Base-by-base conservation (phyloP, 2,888 invertebrate genomes). In the Meiosimyza platycephala region DNA sequence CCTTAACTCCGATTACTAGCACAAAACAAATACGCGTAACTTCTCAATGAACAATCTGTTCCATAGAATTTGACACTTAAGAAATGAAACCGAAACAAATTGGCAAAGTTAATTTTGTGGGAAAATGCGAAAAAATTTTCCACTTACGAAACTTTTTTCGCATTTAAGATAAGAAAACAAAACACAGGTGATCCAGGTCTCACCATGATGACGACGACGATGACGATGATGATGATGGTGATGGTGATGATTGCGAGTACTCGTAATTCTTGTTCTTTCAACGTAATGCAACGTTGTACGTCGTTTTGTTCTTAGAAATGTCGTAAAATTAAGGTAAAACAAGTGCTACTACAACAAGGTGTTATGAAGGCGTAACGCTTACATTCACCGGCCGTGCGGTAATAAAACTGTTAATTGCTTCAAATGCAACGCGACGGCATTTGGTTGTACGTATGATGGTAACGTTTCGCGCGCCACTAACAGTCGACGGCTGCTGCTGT, bases 241-340 rank as follows among this genome's bases (percentile, higher is more conserved):
- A 40, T 40, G 40, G 9, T 40, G 40, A 40, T 40, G 40, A 40
- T 40, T 40, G 40, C 40, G 4, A 40, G 40, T 40, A 40, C 40
- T 40, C 40, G 40, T 40, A 40, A 40, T 40, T 40, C 40, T 40
- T 40, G 40, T 7, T 6, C 40, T 9, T 40, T 40, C 40, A 40
- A 40, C 40, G 40, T 40, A 40, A 40, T 40, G 40, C 40, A 6
- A 40, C 6, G 9, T 5, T 40, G 9, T 40, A 9, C 9, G 6
- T 2, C 9, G 9, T 81, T 83, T 82, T 81, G 83, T 84, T 85
- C 84, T 76, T 73, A 78, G 84, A 83, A 84, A 82, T 83, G 81
- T 78, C 82, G 76, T 84, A 78, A 84, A 85, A 83, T 82, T 80
- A 80, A 82, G 78, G 82, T 83, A 80, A 83, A 83, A 81, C 83